These are phyloP conservation scores for Electrophaes corylata DNA, from an alignment of 2,888 invertebrate genomes.

Conservation along the genomic window DNA sequence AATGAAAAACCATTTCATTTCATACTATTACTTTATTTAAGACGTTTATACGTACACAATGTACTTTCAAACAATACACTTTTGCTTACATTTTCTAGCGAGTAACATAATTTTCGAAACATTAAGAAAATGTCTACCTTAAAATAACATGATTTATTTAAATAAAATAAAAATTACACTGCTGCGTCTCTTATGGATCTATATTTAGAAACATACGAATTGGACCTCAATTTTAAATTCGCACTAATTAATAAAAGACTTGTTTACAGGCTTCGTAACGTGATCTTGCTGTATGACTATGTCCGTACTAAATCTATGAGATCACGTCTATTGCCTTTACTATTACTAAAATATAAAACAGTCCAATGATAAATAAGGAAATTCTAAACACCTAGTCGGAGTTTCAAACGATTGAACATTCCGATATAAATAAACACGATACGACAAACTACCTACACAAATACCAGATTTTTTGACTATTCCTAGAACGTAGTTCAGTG, in stretches of 20 bases:
- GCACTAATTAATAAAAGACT: conserved; percentile 68
- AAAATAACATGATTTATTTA: conserved; percentile 79
- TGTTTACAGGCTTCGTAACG: conserved; percentile 52
- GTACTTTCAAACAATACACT: conserved; percentile 70
- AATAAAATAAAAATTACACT: conserved; percentile 62
- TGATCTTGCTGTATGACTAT: conserved; percentile 46
- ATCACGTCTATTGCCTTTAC: conserved; percentile 45
- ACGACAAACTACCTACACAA: conserved; percentile 17
- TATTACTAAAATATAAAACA: conserved; percentile 52
- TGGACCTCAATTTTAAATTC: conserved; percentile 82
- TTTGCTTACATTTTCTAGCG: conserved; percentile 79
- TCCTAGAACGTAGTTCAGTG: conserved; percentile 18
- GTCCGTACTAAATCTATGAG: conserved; percentile 33
- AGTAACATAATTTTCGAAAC: conserved; percentile 77
- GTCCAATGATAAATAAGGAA: conserved; percentile 42
- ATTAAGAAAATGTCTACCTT: conserved; percentile 72
- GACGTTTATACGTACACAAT: conserved; percentile 60
- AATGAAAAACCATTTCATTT: conserved; percentile 56
- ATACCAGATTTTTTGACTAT: conserved; percentile 16
- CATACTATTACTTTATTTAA: conserved; percentile 73
- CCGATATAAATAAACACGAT: conserved; percentile 18
- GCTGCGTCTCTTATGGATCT: conserved; percentile 67
- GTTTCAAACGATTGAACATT: conserved; percentile 28
- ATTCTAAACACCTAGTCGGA: conserved; percentile 27
- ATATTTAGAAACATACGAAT: conserved; percentile 77